A percentile compares a stretch with the other conserved stretches of the same genome.
These are phyloP conservation scores for Chroicocephalus ridibundus DNA, from an alignment of 2,113 vertebrate species.

Conservation along the genomic window DNA sequence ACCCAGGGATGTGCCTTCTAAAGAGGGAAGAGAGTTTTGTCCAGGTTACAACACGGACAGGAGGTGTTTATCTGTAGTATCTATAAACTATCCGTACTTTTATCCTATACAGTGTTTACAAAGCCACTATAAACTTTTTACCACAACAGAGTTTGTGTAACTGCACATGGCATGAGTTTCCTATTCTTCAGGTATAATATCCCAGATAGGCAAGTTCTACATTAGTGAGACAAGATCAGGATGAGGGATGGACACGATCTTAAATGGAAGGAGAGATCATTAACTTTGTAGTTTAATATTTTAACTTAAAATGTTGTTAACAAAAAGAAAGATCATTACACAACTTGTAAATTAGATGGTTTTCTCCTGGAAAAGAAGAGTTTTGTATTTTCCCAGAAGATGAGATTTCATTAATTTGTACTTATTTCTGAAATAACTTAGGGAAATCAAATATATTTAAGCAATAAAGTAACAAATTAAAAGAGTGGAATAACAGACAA, in stretches of 20 bases:
- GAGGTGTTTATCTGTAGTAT: background rate
- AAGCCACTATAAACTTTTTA: background rate
- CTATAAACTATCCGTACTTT: background rate
- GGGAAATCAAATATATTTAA: background rate
- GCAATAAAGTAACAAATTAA: background rate
- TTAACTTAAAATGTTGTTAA: background rate
- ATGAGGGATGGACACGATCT: background rate
- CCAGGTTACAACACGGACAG: background rate
- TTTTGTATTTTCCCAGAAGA: background rate
- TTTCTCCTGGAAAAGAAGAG: background rate
- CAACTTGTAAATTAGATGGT: background rate
- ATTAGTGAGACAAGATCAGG: background rate
- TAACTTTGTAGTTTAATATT: background rate
- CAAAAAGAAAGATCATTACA: background rate
- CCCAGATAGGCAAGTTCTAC: background rate
- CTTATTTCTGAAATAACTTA: background rate
- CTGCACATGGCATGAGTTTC: background rate
- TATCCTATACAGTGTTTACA: background rate
- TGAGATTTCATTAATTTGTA: background rate
- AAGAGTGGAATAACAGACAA: background rate
- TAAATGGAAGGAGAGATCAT: background rate
- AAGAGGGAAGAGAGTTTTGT: background rate
- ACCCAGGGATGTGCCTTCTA: background rate
- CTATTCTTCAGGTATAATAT: background rate
- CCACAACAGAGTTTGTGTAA: background rate